Percentiles rank a stretch among this genome's conserved stretches.
phyloP scores from a whole-genome alignment of 2,113 vertebrate genomes.

The Anser cygnoides region DNA sequence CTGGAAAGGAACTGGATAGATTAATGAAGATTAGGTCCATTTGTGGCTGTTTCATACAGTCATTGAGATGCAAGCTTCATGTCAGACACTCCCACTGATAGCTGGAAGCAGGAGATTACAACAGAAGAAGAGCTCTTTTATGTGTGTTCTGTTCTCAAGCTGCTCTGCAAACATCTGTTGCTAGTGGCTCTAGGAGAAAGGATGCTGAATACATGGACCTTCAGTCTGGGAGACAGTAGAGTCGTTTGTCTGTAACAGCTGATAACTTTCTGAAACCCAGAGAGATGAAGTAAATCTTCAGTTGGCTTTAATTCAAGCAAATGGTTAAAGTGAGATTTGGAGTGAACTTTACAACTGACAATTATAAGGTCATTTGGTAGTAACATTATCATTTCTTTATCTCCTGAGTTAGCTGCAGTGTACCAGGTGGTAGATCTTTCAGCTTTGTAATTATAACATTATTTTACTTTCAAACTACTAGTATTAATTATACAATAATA shows the following conservation, averaged over 20 bases:
- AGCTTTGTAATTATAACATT: neutral
- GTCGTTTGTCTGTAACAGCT: neutral
- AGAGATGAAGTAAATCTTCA: slow-evolving; percentile 8
- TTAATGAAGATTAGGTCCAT: slow-evolving; percentile 30
- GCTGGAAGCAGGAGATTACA: slow-evolving; percentile 1
- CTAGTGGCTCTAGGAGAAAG: slow-evolving; percentile 10
- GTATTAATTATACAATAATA: neutral
- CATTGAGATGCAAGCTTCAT: neutral
- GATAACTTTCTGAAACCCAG: slow-evolving; percentile 16
- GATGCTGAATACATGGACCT: neutral
- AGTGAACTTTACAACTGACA: neutral
- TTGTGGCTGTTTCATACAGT: neutral
- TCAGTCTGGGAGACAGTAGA: neutral
- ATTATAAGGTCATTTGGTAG: neutral
- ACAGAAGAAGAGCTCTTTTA: slow-evolving; percentile 1
- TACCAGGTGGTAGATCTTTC: neutral
- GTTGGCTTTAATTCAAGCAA: slow-evolving; percentile 31
- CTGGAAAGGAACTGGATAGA: neutral
- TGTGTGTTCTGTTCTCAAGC: neutral
- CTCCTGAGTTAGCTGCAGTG: neutral
- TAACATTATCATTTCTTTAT: neutral
- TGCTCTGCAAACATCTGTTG: neutral
- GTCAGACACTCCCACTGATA: slow-evolving; percentile 18
- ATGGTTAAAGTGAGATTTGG: neutral
- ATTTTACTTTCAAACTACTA: neutral